Conservation (phyloP, 2,113 vertebrate species). For the Ictalurus furcatus region DNA sequence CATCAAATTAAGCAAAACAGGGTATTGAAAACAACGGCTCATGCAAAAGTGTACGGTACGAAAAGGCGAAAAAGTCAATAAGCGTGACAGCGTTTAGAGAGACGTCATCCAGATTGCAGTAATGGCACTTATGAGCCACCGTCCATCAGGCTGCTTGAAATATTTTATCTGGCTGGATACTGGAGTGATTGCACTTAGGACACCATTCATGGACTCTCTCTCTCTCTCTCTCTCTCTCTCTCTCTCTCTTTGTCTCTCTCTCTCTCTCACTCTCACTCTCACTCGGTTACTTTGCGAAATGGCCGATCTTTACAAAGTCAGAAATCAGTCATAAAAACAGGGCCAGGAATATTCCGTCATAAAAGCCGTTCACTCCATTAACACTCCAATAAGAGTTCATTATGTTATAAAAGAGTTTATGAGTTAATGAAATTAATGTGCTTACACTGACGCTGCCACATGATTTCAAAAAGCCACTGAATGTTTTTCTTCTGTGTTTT, state of each 20-base stretch:
- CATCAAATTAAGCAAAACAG: background rate
- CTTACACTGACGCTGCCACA: background rate
- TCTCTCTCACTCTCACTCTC: background rate
- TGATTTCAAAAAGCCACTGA: background rate
- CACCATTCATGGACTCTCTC: background rate
- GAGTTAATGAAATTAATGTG: constrained; percentile 22
- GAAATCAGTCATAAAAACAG: constrained; percentile 21
- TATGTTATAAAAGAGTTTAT: constrained; percentile 28
- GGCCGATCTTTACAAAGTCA: constrained; percentile 25
- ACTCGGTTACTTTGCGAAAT: background rate
- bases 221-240: background rate
- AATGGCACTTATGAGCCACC: constrained; percentile 15
- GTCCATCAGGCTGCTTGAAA: constrained; percentile 36
- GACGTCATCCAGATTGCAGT: background rate
- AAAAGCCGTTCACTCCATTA: background rate
- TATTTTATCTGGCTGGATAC: constrained; percentile 14
- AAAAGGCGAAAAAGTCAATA: background rate
- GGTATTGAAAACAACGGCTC: too few relatives aligned
- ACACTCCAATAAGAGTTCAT: constrained; percentile 35
- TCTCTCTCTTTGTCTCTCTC: background rate
- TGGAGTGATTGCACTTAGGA: constrained; percentile 49
- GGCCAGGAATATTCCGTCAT: constrained; percentile 17
- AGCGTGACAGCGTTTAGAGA: background rate
- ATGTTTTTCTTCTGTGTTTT: background rate
- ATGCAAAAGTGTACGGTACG: background rate